Conservation (phyloP, 2,888 invertebrate genomes). For the Sepiola atlantica region DNA sequence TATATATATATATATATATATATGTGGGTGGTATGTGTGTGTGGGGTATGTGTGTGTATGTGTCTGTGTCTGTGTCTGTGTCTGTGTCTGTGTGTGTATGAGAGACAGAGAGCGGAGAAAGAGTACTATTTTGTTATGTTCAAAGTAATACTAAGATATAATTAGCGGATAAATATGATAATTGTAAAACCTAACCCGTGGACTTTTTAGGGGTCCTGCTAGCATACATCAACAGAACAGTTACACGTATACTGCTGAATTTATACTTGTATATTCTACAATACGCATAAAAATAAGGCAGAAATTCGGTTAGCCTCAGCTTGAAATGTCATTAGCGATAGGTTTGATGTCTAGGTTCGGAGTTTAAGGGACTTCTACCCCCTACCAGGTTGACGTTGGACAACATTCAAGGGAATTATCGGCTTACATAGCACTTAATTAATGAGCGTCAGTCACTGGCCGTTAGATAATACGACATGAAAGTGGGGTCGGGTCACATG, state of each 20-base stretch:
- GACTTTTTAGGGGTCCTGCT: too few species aligned
- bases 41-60: background rate
- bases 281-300: background rate
- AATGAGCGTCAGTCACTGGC: background rate
- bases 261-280: too few species aligned
- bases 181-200: too few species aligned
- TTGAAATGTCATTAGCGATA: background rate
- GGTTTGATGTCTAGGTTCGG: background rate
- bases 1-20: background rate
- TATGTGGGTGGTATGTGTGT: background rate
- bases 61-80: background rate
- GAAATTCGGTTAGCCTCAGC: background rate
- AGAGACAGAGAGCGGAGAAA: too few species aligned
- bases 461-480: conserved; percentile 21
- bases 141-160: background rate
- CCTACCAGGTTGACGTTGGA: background rate
- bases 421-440: background rate
- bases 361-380: background rate
- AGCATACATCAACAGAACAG: too few species aligned
- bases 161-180: too few species aligned
- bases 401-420: background rate
- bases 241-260: too few species aligned
- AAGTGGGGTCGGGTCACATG: background rate
- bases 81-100: background rate
- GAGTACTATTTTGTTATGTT: background rate